Conservation (phyloP, 2,888 invertebrate genomes). For the Plusia festucae region DNA sequence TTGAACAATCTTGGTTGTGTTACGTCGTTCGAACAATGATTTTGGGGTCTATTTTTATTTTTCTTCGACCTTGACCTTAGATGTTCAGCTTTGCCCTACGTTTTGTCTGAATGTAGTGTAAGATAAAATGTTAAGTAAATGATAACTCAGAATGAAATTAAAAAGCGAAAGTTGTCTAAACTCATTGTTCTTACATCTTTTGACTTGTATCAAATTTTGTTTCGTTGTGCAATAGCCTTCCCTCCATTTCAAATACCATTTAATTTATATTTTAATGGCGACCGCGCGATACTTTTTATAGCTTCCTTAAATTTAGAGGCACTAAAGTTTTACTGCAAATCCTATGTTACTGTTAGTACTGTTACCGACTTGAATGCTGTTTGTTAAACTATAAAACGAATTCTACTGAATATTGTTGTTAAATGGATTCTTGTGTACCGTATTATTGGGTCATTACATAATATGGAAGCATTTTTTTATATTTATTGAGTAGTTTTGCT, state of each 20-base stretch:
- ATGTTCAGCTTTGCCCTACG: conserved; percentile 56
- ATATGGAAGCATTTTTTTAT: too few relatives aligned
- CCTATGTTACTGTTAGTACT: neutral
- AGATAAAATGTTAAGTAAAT: conserved; percentile 52
- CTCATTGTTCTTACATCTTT: conserved; percentile 10
- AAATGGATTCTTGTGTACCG: too few relatives aligned
- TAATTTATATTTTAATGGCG: conserved; percentile 12
- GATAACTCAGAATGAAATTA: conserved; percentile 11
- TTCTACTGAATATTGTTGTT: too few relatives aligned
- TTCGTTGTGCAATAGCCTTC: conserved; percentile 33
- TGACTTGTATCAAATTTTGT: too few relatives aligned
- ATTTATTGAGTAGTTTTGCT: too few relatives aligned
- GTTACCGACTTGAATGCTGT: neutral
- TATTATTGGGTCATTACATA: too few relatives aligned
- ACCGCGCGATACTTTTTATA: conserved; percentile 14
- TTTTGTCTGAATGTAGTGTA: conserved; percentile 52
- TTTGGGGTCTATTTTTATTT: neutral
- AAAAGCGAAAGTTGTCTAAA: conserved; percentile 24
- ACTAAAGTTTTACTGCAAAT: neutral
- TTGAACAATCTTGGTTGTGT: conserved; percentile 18
- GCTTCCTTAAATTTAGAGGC: conserved; percentile 12
- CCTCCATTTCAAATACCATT: conserved; percentile 27
- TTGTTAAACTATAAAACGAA: neutral
- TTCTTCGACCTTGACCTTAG: conserved; percentile 2
- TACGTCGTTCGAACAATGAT: neutral